Percentiles rank a stretch among this genome's conserved stretches.
phyloP scores from a whole-genome alignment of 2,797 vertebrate genomes.

The Phoebastria nigripes region DNA sequence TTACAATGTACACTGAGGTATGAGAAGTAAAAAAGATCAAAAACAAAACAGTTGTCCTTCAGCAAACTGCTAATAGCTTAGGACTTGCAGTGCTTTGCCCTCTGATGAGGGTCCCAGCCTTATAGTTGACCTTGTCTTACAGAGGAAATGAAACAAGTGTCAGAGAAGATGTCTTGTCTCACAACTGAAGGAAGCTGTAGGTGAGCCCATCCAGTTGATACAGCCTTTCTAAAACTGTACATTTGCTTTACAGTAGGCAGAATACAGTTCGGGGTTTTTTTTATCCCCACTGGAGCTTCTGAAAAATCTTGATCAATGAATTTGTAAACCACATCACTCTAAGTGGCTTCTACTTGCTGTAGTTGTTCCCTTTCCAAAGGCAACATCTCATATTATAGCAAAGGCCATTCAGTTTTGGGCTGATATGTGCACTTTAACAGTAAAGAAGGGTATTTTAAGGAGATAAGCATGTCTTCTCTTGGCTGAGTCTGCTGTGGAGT shows the following conservation, averaged over 20 bases:
- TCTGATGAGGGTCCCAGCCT: not conserved
- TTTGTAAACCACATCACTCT: not conserved
- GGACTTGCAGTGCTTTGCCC: not conserved
- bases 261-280: not conserved
- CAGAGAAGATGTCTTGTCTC: not conserved
- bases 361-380: not conserved
- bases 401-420: not conserved
- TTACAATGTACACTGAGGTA: not conserved
- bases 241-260: not conserved
- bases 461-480: not conserved
- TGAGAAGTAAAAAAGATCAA: not conserved
- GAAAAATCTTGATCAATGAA: not conserved
- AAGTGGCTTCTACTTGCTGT: not conserved
- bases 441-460: not conserved
- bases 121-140: not conserved
- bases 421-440: not conserved
- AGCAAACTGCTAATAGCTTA: not conserved
- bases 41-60: not conserved
- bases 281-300: not conserved
- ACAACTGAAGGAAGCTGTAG: not conserved
- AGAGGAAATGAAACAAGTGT: not conserved
- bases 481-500: not conserved
- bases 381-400: not conserved
- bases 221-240: not conserved
- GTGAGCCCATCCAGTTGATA: not conserved